Evolutionary conservation across 2,113 vertebrate genomes (phyloP).

Genomic region (Microtus ochrogaster): DNA sequence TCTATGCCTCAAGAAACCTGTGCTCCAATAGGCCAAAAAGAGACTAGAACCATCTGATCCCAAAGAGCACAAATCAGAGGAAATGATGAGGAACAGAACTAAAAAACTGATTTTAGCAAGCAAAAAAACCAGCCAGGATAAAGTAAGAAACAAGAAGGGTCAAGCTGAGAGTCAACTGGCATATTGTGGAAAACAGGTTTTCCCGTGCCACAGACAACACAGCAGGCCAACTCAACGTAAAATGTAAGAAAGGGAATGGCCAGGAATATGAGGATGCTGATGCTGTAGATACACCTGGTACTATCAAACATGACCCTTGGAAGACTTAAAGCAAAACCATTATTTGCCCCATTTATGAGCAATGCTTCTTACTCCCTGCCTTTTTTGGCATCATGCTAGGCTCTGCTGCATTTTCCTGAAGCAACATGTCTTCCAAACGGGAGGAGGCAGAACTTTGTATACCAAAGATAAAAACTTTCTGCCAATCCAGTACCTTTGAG

Average conservation of each 20-base stretch:
- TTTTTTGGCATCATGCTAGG: constrained; percentile 24
- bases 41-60: neutral
- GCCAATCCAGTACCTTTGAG: neutral
- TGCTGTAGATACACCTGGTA: neutral
- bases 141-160: neutral
- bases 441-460: neutral
- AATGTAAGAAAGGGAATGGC: constrained; percentile 60
- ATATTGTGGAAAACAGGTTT: constrained; percentile 12
- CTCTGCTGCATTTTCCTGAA: constrained; percentile 50
- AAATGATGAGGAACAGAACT: constrained; percentile 2
- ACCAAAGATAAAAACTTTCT: constrained; percentile 45
- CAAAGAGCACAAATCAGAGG: constrained; percentile 39
- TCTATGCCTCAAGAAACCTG: neutral
- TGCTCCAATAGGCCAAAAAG: neutral
- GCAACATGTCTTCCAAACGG: constrained; percentile 25
- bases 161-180: constrained; percentile 10
- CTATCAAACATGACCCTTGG: constrained; percentile 44
- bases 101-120: constrained; percentile 7
- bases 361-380: constrained; percentile 7
- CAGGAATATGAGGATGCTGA: neutral
- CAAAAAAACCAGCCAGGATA: constrained; percentile 1
- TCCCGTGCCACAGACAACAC: constrained; percentile 45
- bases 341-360: constrained; percentile 1
- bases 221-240: constrained; percentile 41
- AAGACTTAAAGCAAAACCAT: constrained; percentile 52